Evolutionary conservation across 2,113 vertebrate species (phyloP).

Genomic region (Actenoides hombroni): DNA sequence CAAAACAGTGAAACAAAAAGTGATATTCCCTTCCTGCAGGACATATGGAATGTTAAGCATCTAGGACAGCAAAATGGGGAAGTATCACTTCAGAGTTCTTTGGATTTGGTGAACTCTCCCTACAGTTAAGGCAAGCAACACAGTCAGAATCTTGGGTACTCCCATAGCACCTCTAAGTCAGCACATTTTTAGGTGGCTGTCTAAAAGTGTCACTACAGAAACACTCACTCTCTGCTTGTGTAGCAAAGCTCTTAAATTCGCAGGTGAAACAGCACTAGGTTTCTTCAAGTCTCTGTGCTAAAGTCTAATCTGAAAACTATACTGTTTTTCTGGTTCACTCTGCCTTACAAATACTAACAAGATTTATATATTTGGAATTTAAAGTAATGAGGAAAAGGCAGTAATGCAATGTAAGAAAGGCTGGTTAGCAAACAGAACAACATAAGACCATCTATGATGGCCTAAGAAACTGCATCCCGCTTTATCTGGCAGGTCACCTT

Average conservation of each 20-base stretch:
- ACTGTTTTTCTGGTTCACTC: background rate
- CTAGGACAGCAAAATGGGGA: background rate
- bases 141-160: background rate
- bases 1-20: background rate
- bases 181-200: rapidly evolving
- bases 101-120: background rate
- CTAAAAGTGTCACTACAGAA: background rate
- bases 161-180: background rate
- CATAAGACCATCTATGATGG: background rate
- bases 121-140: background rate
- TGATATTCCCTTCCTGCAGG: background rate
- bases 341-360: background rate
- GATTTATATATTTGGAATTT: background rate
- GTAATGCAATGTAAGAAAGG: background rate
- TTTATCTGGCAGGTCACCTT: background rate
- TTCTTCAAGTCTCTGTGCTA: background rate
- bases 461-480: background rate
- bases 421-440: background rate
- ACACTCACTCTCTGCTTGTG: background rate
- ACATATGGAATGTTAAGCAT: background rate
- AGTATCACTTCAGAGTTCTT: background rate
- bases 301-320: background rate
- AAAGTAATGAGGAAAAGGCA: background rate
- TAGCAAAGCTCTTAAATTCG: background rate
- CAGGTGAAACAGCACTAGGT: background rate